Conservation (phyloP, 2,888 invertebrate species). For the Fragum fragum region DNA sequence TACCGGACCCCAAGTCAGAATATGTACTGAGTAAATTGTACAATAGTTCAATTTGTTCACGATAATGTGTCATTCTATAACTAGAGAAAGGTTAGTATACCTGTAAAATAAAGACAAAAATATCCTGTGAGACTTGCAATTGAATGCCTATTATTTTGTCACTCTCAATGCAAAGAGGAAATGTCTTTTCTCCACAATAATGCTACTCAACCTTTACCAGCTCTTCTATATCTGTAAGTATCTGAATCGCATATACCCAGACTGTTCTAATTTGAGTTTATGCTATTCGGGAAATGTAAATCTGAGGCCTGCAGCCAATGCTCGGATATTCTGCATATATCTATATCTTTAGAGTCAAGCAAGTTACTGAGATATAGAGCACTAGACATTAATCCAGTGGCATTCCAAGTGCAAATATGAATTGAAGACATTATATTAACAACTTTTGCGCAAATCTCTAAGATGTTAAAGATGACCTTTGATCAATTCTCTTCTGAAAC, state of each 20-base stretch:
- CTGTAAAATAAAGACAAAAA: neutral
- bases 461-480: no score
- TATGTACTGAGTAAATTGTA: neutral
- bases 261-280: neutral
- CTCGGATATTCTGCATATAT: no score
- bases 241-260: slow-evolving; percentile 4
- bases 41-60: neutral
- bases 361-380: no score
- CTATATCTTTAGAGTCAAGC: no score
- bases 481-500: no score
- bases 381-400: no score
- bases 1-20: neutral
- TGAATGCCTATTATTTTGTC: slow-evolving; percentile 33
- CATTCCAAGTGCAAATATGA: no score
- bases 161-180: slow-evolving; percentile 6
- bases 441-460: no score
- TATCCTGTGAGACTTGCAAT: neutral
- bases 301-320: no score
- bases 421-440: no score
- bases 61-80: slow-evolving; percentile 4
- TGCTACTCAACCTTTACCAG: slow-evolving; percentile 23
- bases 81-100: slow-evolving; percentile 25
- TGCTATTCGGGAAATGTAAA: slow-evolving; percentile 11
- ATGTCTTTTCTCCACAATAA: neutral
- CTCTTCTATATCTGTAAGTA: neutral